phyloP scores from a whole-genome alignment of 92 coral and sea anemone genomes.

The Isaurus tuberculatus region DNA sequence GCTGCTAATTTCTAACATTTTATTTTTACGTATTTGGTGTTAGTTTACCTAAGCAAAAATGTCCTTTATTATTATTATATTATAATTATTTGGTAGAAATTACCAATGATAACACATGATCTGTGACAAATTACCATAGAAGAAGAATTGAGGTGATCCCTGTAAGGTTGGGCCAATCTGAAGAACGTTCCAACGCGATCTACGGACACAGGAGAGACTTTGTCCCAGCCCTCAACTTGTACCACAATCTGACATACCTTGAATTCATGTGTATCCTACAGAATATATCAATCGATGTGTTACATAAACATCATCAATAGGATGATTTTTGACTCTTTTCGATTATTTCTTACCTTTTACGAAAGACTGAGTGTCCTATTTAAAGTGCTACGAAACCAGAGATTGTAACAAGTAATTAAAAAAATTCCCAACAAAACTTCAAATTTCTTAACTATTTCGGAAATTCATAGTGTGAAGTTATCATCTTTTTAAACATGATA shows the following conservation, averaged over 20 bases:
- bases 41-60: too few species aligned
- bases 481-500: too few species aligned
- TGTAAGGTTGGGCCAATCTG: slow-evolving; percentile 81
- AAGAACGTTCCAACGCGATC: slow-evolving; percentile 98
- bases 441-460: neutral
- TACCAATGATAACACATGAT: too few species aligned
- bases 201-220: slow-evolving; percentile 97
- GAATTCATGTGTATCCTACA: slow-evolving; percentile 94
- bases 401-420: neutral
- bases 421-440: too few species aligned
- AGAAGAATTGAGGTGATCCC: slow-evolving; percentile 48
- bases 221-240: slow-evolving; percentile 93
- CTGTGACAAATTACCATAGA: slow-evolving; percentile 65
- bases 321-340: too few species aligned
- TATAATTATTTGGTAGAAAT: neutral
- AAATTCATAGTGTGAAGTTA: neutral
- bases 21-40: too few species aligned
- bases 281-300: neutral
- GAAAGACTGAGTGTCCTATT: too few species aligned
- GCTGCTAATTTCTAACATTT: too few species aligned
- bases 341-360: too few species aligned
- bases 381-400: too few species aligned
- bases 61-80: too few species aligned
- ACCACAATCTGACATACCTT: slow-evolving; percentile 94
- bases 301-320: neutral